Evolutionary conservation across 2,888 invertebrate species (phyloP), one percentile per base, ranked within the genome.

Genomic region (Augochlorella aurata): DNA sequence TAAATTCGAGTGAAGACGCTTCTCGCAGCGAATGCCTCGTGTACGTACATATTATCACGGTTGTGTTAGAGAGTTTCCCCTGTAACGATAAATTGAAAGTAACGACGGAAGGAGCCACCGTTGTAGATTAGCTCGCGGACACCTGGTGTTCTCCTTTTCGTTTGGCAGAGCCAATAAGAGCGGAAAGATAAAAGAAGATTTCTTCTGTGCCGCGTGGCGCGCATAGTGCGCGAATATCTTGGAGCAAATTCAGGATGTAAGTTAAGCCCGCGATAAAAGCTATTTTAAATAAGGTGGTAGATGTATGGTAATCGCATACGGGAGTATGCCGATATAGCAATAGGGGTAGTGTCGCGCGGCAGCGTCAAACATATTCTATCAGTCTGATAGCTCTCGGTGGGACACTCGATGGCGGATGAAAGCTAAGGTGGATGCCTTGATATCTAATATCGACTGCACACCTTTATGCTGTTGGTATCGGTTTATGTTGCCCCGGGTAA

Each of bases 311-410:
- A 91, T 92, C 88, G 90, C 54, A 69, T 77, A 68, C 75, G 44
- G 69, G 69, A n/a, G 38, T 21, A 16, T 50, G 38, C 29, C 76
- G 78, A 86, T 71, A 77, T 12, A 68, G 70, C 50, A 45, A 18
- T 24, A 7, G 14, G 73, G 50, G 71, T 52, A 82, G 72, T 75
- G 76, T 82, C 71, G 79, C 73, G 72, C 69, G 81, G 77, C 73
- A 80, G 52, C 84, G 83, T 82, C 83, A 87, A 88, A 88, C 88
- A 89, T 91, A 90, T 91, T 90, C 90, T 91, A 91, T 91, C 91
- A 88, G 90, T 89, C 89, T 89, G 90, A 92, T 92, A 90, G 91
- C 91, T 90, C 90, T 91, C 91, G 77, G 82, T 71, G 92, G 91
- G 88, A 89, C 87, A 89, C 89, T 89, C 87, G 81, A 87, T 76